phyloP scores from a whole-genome alignment of 2,797 vertebrate species.

The Gila robusta region DNA sequence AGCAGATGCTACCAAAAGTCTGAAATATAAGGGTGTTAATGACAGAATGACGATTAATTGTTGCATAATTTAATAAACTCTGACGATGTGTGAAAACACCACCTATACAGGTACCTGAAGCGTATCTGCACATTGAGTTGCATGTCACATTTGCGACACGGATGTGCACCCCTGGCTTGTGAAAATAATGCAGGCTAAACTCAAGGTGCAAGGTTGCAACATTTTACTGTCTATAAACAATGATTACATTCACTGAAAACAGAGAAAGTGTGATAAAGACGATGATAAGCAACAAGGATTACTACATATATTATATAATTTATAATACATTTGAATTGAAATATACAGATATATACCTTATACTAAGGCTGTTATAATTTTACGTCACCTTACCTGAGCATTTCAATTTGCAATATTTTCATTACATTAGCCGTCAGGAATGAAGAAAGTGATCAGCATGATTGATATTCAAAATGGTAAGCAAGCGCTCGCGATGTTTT shows the following conservation, averaged over 20 bases:
- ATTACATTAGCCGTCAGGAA: neutral
- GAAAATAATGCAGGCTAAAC: neutral
- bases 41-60: neutral
- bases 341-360: no score
- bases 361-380: no score
- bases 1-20: neutral
- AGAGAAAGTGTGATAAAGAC: neutral
- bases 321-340: neutral
- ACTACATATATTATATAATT: neutral
- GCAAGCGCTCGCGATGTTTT: neutral
- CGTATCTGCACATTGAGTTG: neutral
- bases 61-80: neutral
- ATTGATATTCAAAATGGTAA: neutral
- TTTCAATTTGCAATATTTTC: neutral
- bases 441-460: neutral
- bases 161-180: neutral
- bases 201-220: neutral
- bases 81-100: neutral
- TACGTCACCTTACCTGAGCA: no score
- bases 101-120: neutral
- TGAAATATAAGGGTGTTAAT: neutral
- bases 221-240: neutral
- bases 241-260: neutral
- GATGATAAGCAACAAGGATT: neutral
- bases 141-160: neutral